Evolutionary conservation across 2,797 vertebrate genomes (phyloP).

Genomic region (Tokudaia muenninki): DNA sequence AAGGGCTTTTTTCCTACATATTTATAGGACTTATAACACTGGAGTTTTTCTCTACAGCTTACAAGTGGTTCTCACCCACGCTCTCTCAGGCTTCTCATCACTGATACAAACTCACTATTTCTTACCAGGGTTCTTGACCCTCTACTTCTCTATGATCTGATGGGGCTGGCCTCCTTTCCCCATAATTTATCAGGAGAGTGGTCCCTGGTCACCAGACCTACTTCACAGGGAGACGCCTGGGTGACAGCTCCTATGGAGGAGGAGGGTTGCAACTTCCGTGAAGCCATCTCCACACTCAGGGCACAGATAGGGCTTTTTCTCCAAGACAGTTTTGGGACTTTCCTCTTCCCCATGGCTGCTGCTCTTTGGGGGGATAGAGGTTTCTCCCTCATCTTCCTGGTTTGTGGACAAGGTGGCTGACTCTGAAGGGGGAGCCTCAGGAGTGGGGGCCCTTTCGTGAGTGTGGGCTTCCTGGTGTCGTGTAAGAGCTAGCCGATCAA

Average conservation of each 20-base stretch:
- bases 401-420: slow-evolving; percentile 59
- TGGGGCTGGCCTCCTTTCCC: slow-evolving; percentile 64
- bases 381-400: slow-evolving; percentile 72
- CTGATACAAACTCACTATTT: slow-evolving; percentile 65
- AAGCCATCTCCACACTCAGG: slow-evolving; percentile 82
- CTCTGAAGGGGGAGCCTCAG: slow-evolving; percentile 68
- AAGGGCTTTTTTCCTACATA: slow-evolving; percentile 82
- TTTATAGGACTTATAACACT: slow-evolving; percentile 83
- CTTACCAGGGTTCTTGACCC: slow-evolving; percentile 63
- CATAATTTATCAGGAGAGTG: slow-evolving; percentile 40
- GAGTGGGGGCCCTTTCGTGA: slow-evolving; percentile 73
- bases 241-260: slow-evolving; percentile 82
- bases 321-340: slow-evolving; percentile 61
- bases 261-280: slow-evolving; percentile 78
- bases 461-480: slow-evolving; percentile 80
- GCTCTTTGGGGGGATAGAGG: slow-evolving; percentile 42
- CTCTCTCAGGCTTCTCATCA: slow-evolving; percentile 63
- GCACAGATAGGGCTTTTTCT: slow-evolving; percentile 82
- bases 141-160: slow-evolving; percentile 66
- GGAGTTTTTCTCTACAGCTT: slow-evolving; percentile 80
- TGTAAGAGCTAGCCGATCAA: slow-evolving; percentile 63
- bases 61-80: slow-evolving; percentile 75
- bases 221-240: slow-evolving; percentile 77
- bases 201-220: slow-evolving; percentile 48
- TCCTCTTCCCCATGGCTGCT: slow-evolving; percentile 59